phyloP scores from a whole-genome alignment of 1,140 invertebrate genomes.

The Caenorhabditis briggsae region DNA sequence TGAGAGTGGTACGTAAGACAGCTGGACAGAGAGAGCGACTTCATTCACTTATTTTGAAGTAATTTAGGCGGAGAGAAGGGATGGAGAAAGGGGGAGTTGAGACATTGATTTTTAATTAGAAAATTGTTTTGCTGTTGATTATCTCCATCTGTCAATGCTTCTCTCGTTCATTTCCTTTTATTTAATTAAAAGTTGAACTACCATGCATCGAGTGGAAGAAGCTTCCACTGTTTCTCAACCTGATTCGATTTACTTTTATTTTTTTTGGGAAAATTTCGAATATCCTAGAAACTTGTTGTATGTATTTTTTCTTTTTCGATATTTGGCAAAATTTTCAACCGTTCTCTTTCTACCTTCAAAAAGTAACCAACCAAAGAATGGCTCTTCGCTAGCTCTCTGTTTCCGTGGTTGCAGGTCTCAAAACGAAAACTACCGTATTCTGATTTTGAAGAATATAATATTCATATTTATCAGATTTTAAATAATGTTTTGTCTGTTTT shows the following conservation, averaged over 20 bases:
- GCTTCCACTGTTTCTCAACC: background rate
- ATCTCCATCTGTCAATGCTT: slow-evolving; percentile 1
- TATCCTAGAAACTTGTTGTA: no score
- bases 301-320: no score
- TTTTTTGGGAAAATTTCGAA: background rate
- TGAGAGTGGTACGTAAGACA: slow-evolving; percentile 7
- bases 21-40: background rate
- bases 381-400: no score
- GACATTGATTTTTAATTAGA: slow-evolving; percentile 50
- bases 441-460: no score
- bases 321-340: no score
- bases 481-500: no score
- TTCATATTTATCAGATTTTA: no score
- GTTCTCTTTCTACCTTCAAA: no score
- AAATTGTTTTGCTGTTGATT: slow-evolving; percentile 27
- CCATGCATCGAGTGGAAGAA: background rate
- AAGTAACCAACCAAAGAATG: no score
- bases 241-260: background rate
- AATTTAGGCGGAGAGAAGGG: background rate
- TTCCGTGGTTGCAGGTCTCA: no score
- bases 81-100: background rate
- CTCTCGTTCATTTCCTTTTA: background rate
- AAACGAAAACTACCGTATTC: no score
- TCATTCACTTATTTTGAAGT: slow-evolving; percentile 26
- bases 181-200: slow-evolving; percentile 16